phyloP scores from a whole-genome alignment of 2,797 vertebrate species.

The Coregonus ussuriensis region DNA sequence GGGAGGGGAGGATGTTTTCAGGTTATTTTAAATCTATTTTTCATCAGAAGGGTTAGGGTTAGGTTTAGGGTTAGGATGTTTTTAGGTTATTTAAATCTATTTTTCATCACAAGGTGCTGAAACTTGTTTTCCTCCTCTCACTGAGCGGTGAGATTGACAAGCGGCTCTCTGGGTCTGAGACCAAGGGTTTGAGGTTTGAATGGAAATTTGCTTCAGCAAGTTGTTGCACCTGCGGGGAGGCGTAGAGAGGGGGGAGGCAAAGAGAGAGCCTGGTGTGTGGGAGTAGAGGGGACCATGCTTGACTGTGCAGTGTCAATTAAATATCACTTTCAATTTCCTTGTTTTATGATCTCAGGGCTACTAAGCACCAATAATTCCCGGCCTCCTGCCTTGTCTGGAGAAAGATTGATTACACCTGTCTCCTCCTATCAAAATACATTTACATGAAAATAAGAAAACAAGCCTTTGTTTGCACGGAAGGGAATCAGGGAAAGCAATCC shows the following conservation, averaged over 20 bases:
- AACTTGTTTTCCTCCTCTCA: constrained; percentile 64
- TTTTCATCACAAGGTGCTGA: constrained; percentile 60
- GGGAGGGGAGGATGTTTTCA: constrained; percentile 19
- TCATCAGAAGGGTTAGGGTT: no score
- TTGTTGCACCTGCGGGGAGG: constrained; percentile 72
- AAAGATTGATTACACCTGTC: constrained; percentile 90
- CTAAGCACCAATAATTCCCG: constrained; percentile 88
- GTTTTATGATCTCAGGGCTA: constrained; percentile 86
- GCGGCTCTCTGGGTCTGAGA: constrained; percentile 63
- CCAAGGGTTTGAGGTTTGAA: constrained; percentile 57
- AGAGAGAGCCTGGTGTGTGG: constrained; percentile 57
- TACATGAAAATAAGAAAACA: constrained; percentile 88
- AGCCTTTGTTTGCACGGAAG: constrained; percentile 81
- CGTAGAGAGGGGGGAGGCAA: constrained; percentile 65
- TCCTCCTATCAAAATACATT: constrained; percentile 84
- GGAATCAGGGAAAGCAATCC: constrained; percentile 77
- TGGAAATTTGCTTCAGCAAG: constrained; percentile 71
- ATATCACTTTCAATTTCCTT: constrained; percentile 88
- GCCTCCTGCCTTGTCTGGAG: constrained; percentile 84
- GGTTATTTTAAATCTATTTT: neutral
- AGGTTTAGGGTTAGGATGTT: no score
- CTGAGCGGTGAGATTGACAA: constrained; percentile 74
- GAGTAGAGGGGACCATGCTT: constrained; percentile 49
- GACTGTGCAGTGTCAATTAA: constrained; percentile 85
- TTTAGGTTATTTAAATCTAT: constrained; percentile 69